Evolutionary conservation across 2,888 invertebrate species (phyloP).

Genomic region (Zaprionus lineosus): DNA sequence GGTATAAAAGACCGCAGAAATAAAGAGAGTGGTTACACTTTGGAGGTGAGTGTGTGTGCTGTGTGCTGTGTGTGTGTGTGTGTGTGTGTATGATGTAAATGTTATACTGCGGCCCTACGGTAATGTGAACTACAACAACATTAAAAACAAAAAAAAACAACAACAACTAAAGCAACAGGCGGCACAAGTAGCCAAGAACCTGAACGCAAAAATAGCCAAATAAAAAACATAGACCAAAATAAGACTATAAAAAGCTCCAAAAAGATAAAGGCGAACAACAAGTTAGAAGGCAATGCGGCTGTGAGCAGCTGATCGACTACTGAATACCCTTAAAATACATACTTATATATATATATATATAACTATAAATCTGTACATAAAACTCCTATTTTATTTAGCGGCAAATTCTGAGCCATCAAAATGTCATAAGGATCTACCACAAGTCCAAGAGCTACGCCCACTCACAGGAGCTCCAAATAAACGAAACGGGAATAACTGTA

Average conservation of each 20-base stretch:
- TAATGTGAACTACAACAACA: conserved; percentile 52
- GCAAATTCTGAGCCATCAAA: too few species aligned
- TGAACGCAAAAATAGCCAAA: conserved; percentile 30
- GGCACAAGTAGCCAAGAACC: conserved; percentile 23
- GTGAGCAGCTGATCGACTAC: not conserved
- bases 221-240: conserved; percentile 13
- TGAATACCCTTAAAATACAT: conserved; percentile 34
- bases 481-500: too few species aligned
- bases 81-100: conserved; percentile 36
- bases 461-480: too few species aligned
- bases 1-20: conserved; percentile 3
- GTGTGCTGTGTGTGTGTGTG: not conserved
- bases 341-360: too few species aligned
- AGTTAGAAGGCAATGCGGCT: too few species aligned
- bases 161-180: conserved; percentile 6
- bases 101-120: conserved; percentile 41
- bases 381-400: too few species aligned
- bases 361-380: too few species aligned
- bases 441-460: too few species aligned
- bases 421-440: too few species aligned
- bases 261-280: conserved; percentile 26
- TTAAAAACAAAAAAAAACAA: conserved; percentile 21
- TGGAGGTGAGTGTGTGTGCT: not conserved
- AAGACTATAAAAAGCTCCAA: conserved; percentile 3
- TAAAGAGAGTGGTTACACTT: conserved; percentile 17